Evolutionary conservation across 2,113 vertebrate genomes (phyloP).

Genomic region (Myanophis thanlyinensis): DNA sequence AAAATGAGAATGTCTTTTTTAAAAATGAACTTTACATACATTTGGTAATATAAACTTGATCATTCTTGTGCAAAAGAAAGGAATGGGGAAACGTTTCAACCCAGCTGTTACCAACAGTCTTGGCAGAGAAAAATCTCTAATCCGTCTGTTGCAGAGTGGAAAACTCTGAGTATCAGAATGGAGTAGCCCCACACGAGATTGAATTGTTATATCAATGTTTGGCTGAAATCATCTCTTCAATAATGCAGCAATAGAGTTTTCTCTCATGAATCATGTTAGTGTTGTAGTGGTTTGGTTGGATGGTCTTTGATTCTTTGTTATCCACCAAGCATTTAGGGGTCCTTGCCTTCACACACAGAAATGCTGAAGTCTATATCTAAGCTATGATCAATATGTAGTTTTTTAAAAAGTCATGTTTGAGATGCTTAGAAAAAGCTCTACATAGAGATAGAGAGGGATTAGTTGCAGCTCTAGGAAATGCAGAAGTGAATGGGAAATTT

Average conservation of each 20-base stretch:
- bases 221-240: not conserved
- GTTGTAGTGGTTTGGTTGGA: not conserved
- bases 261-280: not conserved
- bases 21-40: slow-evolving; percentile 2
- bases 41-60: slow-evolving; percentile 15
- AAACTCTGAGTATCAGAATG: slow-evolving; percentile 3
- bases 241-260: not conserved
- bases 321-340: not conserved
- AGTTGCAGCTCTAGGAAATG: not conserved
- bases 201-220: slow-evolving; percentile 5
- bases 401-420: not conserved
- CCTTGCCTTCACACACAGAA: not conserved
- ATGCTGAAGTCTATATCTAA: not conserved
- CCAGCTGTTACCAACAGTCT: slow-evolving; percentile 28
- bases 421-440: not conserved
- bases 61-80: not conserved
- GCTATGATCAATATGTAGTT: not conserved
- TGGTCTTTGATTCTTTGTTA: not conserved
- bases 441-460: not conserved
- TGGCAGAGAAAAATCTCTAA: not conserved
- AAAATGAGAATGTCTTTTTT: not conserved
- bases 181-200: slow-evolving; percentile 5
- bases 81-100: not conserved
- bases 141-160: slow-evolving; percentile 17
- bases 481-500: not conserved